These are phyloP conservation scores for Ictidomys tridecemlineatus DNA, from an alignment of 2,113 vertebrate genomes.

Conservation along the genomic window DNA sequence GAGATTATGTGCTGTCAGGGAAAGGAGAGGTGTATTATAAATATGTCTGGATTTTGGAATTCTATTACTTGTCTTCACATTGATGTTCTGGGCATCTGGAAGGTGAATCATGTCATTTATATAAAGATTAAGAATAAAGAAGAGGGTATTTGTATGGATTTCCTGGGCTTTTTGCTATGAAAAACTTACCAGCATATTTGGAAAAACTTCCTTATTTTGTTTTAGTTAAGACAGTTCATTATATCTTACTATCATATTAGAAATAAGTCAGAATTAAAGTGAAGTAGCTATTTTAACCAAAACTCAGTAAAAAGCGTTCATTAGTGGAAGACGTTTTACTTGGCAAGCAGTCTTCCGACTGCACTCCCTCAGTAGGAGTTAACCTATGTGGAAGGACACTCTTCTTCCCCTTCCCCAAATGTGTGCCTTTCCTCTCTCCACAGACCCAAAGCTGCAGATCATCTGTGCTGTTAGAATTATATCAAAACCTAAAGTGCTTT, in stretches of 20 bases:
- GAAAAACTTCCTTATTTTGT: not conserved
- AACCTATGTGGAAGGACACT: not conserved
- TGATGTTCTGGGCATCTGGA: not conserved
- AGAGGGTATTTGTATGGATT: not conserved
- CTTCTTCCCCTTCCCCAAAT: not conserved
- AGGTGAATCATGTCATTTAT: not conserved
- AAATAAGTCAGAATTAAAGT: constrained; percentile 38
- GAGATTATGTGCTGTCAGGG: not conserved
- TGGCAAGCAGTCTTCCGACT: not conserved
- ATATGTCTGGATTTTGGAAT: not conserved
- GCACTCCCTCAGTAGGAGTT: constrained; percentile 41
- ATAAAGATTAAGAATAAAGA: not conserved
- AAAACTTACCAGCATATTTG: constrained; percentile 22
- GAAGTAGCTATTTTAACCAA: not conserved
- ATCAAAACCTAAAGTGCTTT: not conserved
- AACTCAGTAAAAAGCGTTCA: not conserved
- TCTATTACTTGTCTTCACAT: not conserved
- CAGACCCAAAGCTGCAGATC: not conserved
- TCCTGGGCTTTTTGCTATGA: not conserved
- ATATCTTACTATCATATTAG: constrained; percentile 1
- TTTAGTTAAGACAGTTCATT: not conserved
- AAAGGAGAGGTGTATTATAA: not conserved
- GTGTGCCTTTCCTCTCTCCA: not conserved
- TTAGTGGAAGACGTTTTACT: constrained; percentile 23
- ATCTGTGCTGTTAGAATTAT: not conserved